Conservation (phyloP, 1,140 invertebrate genomes). For the Brachionus manjavacas region DNA sequence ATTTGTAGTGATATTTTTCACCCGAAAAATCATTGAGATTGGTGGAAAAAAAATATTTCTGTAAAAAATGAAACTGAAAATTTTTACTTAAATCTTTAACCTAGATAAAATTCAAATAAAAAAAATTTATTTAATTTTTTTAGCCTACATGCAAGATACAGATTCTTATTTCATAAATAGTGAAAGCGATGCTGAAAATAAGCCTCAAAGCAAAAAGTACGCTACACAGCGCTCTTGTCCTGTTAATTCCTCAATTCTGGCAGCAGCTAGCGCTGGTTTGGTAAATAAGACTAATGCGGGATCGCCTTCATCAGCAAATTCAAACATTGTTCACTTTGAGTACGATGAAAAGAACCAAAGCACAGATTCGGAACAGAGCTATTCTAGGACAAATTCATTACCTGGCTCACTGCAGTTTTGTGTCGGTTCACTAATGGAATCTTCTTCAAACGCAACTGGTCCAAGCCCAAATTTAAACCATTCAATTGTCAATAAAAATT, state of each 20-base stretch:
- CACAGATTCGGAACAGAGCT: background rate
- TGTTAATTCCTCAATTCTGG: background rate
- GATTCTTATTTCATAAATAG: background rate
- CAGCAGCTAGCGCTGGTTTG: background rate
- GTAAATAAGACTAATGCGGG: background rate
- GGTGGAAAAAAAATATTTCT: no score
- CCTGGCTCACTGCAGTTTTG: background rate
- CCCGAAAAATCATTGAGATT: no score
- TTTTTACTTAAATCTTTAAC: no score
- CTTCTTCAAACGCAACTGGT: background rate
- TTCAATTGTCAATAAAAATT: background rate
- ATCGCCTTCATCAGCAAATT: background rate
- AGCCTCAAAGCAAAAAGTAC: background rate
- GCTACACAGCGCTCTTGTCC: background rate
- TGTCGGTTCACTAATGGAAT: background rate
- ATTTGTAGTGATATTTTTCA: no score
- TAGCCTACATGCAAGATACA: background rate
- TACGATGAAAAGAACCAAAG: background rate
- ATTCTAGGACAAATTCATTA: background rate
- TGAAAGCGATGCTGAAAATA: background rate
- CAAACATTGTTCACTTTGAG: background rate
- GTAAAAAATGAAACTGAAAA: no score
- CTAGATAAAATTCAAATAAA: no score
- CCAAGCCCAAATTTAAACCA: background rate
- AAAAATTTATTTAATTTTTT: background rate